Percentiles rank a stretch among this genome's conserved stretches.
Conservation (phyloP, 2,113 vertebrate genomes). For the Tiliqua scincoides region DNA sequence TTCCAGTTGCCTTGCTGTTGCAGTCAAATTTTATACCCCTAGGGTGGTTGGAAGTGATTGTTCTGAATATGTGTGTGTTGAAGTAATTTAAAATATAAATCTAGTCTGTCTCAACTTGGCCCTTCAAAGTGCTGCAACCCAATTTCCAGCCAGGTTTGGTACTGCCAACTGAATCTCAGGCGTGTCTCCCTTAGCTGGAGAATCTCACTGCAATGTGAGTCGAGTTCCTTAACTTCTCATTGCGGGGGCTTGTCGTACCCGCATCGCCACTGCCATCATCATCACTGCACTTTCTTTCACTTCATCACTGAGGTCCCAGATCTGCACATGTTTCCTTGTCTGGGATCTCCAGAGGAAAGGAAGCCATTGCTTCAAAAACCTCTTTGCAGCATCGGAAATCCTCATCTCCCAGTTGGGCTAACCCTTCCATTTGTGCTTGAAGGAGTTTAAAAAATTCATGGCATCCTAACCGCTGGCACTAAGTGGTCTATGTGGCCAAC, state of each 20-base stretch:
- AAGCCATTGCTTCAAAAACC: slow-evolving; percentile 48
- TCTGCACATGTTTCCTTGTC: rapidly evolving
- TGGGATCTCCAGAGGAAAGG: background rate
- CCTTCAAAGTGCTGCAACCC: slow-evolving; percentile 16
- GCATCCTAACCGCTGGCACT: slow-evolving; percentile 47
- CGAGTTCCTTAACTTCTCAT: slow-evolving; percentile 14
- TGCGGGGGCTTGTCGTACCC: background rate
- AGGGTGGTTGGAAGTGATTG: background rate
- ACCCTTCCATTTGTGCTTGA: slow-evolving; percentile 63
- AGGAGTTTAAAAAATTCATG: slow-evolving; percentile 72
- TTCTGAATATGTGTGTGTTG: background rate
- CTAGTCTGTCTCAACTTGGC: background rate
- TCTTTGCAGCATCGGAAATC: slow-evolving; percentile 60
- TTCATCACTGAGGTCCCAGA: background rate
- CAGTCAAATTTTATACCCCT: background rate
- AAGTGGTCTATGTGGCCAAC: background rate
- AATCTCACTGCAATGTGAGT: background rate
- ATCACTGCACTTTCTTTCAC: slow-evolving; percentile 4
- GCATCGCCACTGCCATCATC: background rate
- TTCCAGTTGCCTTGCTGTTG: background rate
- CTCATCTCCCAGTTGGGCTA: slow-evolving; percentile 47
- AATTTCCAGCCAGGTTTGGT: rapidly evolving
- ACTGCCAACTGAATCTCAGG: rapidly evolving
- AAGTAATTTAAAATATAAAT: rapidly evolving
- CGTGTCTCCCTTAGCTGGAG: background rate